Base-by-base conservation (phyloP, 2,113 vertebrate species). In the Otus sunia region DNA sequence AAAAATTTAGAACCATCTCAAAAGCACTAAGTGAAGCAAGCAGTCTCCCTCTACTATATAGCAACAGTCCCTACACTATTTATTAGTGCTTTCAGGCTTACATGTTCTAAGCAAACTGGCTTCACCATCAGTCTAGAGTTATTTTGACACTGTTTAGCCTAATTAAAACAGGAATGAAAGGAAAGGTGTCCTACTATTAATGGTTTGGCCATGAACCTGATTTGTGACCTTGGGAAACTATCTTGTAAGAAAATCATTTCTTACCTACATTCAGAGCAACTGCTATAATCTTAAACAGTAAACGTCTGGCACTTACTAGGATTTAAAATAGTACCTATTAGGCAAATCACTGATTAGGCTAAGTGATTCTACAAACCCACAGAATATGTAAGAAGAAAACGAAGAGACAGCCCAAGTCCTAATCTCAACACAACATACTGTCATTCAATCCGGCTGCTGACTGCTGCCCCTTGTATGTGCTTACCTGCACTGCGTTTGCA, bases 181-280 rank as follows among this genome's bases (percentile, higher is more conserved):
- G 58, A 62, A 91, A 86, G 68, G 72, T 84, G 91, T 62, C 88
- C 86, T 95, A 84, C 72, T 97, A 94, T 96, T 86, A 83, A 4
- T 93, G 82, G 64, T 73, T 90, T 90, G 55, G 90, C 96, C 86
- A 86, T 60, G 79, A 96, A 94, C 94, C 79, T 50, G 56, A 96
- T 96, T 96, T 77, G 72, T 92, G 92, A 96, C 95, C 96, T 97
- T 96, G 96, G 50, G 58, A 96, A 96, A 66, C 36, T 66, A 53
- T 67, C 79, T 67, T 37, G 16, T 3, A 49, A 81, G 47, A 27
- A 34, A 1, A 25, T 5, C 4, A 21, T 19, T 91, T 75, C 60
- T 85, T 11, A 30, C 43, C 77, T 56, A 56, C 85, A 78, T 41
- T 63, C 82, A 76, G 20, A 92, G n/a, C 50, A 66, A 90, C 58